Percentiles rank a stretch among this genome's conserved stretches.
Conservation (phyloP, 2,888 invertebrate genomes). For the Choristoneura rosaceana region DNA sequence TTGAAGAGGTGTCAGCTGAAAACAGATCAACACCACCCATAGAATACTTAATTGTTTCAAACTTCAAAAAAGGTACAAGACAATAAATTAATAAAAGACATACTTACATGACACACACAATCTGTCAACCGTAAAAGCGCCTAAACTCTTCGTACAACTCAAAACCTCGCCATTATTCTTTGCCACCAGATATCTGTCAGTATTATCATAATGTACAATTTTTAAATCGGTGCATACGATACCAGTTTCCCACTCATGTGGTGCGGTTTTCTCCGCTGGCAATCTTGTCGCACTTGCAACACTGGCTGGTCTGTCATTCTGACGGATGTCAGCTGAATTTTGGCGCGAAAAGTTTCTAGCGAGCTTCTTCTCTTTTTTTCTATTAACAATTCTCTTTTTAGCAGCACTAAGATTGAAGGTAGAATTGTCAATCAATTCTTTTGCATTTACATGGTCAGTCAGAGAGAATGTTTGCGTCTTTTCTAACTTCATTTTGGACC, state of each 20-base stretch:
- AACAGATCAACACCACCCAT: constrained; percentile 24
- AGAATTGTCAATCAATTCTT: constrained; percentile 43
- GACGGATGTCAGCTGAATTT: constrained; percentile 58
- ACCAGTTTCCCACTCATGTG: constrained; percentile 64
- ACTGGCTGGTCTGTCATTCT: constrained; percentile 64
- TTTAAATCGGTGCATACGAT: constrained; percentile 70
- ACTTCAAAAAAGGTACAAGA: not conserved
- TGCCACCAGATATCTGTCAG: constrained; percentile 68
- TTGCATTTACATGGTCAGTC: constrained; percentile 58
- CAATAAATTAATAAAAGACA: not conserved
- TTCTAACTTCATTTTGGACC: constrained; percentile 73
- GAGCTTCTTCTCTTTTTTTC: constrained; percentile 59
- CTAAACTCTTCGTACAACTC: constrained; percentile 62
- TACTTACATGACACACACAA: constrained; percentile 70
- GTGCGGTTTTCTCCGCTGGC: constrained; percentile 54
- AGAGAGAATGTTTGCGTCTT: constrained; percentile 65
- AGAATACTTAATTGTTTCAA: not conserved
- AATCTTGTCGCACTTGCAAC: constrained; percentile 62
- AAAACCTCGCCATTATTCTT: constrained; percentile 75
- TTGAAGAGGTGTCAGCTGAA: constrained; percentile 64
- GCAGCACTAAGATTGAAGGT: constrained; percentile 71
- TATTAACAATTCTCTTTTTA: constrained; percentile 62
- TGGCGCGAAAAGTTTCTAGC: constrained; percentile 55
- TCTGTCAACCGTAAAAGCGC: constrained; percentile 60
- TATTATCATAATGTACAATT: constrained; percentile 59